A percentile compares a stretch with the other conserved stretches of the same genome.
phyloP scores from a whole-genome alignment of 2,113 vertebrate species.

The Urocolius indicus region DNA sequence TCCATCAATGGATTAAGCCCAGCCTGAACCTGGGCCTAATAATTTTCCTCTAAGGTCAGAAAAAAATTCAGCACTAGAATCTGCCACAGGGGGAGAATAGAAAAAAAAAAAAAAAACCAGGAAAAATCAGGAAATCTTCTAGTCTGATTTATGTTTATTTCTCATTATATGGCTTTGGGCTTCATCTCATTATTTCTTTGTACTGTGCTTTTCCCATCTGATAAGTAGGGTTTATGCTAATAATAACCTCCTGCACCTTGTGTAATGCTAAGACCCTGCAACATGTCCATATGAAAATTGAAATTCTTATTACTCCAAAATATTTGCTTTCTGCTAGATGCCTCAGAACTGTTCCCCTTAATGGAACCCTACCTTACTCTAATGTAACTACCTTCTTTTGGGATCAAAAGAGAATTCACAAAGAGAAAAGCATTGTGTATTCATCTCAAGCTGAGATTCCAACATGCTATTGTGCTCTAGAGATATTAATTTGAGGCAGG shows the following conservation, averaged over 20 bases:
- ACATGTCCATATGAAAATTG: neutral
- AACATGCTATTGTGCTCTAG: neutral
- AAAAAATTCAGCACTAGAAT: neutral
- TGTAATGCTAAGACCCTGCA: neutral
- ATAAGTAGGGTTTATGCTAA: neutral
- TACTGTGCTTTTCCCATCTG: neutral
- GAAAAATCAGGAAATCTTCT: neutral
- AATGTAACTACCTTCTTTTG: neutral
- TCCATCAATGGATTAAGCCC: neutral
- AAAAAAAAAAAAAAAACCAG: neutral
- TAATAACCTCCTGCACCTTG: neutral
- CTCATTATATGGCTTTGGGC: neutral
- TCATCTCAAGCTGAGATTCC: neutral
- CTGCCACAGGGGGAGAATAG: neutral
- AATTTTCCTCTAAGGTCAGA: neutral
- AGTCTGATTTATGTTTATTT: neutral
- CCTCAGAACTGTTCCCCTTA: neutral
- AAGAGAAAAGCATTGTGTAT: neutral
- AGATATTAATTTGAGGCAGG: neutral
- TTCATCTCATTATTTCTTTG: conserved; percentile 8
- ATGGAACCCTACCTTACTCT: neutral
- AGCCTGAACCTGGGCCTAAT: neutral
- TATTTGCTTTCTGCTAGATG: neutral
- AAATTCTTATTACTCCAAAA: neutral
- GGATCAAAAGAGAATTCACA: neutral